These are phyloP conservation scores for Cebidichthys violaceus DNA, from an alignment of 2,113 vertebrate species.

Conservation along the genomic window DNA sequence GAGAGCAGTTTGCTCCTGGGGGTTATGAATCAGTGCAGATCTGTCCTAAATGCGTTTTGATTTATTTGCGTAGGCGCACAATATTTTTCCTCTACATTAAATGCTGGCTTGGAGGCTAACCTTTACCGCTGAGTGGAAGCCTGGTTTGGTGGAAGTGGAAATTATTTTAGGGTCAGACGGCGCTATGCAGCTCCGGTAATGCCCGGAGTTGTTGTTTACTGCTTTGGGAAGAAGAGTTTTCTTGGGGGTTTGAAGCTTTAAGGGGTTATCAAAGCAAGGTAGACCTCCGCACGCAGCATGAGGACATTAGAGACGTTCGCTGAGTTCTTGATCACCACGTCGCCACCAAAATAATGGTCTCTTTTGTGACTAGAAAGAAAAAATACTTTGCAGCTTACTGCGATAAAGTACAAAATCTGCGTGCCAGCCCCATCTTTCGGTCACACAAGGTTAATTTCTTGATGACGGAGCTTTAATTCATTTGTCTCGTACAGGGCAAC, in stretches of 20 bases:
- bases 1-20: not conserved
- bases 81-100: slow-evolving; percentile 69
- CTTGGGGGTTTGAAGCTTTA: slow-evolving; percentile 25
- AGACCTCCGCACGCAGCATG: not conserved
- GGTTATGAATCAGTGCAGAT: slow-evolving; percentile 47
- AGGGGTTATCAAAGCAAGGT: slow-evolving; percentile 2
- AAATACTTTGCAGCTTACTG: slow-evolving; percentile 9
- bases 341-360: not conserved
- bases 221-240: slow-evolving; percentile 26
- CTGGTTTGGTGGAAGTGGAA: slow-evolving; percentile 40
- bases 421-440: slow-evolving; percentile 20
- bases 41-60: slow-evolving; percentile 65
- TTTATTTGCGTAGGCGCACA: slow-evolving; percentile 57
- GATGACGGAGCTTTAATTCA: slow-evolving; percentile 69
- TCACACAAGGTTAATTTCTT: slow-evolving; percentile 57
- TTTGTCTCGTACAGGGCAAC: slow-evolving; percentile 72
- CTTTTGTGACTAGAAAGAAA: not conserved
- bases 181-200: slow-evolving; percentile 41
- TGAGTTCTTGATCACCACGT: not conserved
- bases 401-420: slow-evolving; percentile 34
- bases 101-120: slow-evolving; percentile 61
- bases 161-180: slow-evolving; percentile 70
- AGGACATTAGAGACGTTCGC: not conserved
- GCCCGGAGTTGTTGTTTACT: slow-evolving; percentile 56
- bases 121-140: slow-evolving; percentile 62